Conservation (phyloP, 2,888 invertebrate species). For the Diarsia brunnea region DNA sequence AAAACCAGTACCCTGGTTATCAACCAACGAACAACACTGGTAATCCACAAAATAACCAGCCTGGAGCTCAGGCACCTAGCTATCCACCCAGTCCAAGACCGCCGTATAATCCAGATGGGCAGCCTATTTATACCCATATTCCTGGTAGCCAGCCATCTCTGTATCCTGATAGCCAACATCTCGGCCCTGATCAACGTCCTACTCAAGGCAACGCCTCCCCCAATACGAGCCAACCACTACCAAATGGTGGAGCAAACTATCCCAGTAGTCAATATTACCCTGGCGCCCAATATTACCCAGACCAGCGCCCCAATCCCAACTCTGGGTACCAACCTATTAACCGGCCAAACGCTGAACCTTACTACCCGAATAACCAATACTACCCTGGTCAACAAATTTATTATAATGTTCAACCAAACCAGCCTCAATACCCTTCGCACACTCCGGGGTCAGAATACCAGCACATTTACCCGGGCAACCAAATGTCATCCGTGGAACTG, state of each 20-base stretch:
- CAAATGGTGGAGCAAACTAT: slow-evolving; percentile 35
- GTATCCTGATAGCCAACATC: slow-evolving; percentile 55
- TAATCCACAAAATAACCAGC: slow-evolving; percentile 34
- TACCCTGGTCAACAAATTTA: slow-evolving; percentile 48
- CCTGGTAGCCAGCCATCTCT: slow-evolving; percentile 48
- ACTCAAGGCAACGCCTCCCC: slow-evolving; percentile 31
- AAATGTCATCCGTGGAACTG: slow-evolving; percentile 41
- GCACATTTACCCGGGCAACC: slow-evolving; percentile 57
- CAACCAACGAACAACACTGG: slow-evolving; percentile 27
- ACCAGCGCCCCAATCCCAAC: slow-evolving; percentile 40
- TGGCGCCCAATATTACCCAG: slow-evolving; percentile 51
- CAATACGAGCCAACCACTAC: slow-evolving; percentile 43
- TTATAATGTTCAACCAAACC: slow-evolving; percentile 20
- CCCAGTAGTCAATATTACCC: slow-evolving; percentile 52
- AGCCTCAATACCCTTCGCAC: slow-evolving; percentile 35
- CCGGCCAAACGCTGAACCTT: slow-evolving; percentile 46
- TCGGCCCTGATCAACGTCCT: slow-evolving; percentile 49
- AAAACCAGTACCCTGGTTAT: slow-evolving; percentile 35
- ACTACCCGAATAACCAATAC: slow-evolving; percentile 47
- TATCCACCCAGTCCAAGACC: slow-evolving; percentile 53
- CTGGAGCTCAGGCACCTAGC: slow-evolving; percentile 37
- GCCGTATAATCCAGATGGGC: slow-evolving; percentile 40
- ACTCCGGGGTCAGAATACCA: slow-evolving; percentile 50
- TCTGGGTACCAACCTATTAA: slow-evolving; percentile 35
- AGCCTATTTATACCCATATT: slow-evolving; percentile 52